A percentile compares a stretch with the other conserved stretches of the same genome.
Evolutionary conservation across 1,140 invertebrate species (phyloP).

Genomic region (Vanessa tameamea): DNA sequence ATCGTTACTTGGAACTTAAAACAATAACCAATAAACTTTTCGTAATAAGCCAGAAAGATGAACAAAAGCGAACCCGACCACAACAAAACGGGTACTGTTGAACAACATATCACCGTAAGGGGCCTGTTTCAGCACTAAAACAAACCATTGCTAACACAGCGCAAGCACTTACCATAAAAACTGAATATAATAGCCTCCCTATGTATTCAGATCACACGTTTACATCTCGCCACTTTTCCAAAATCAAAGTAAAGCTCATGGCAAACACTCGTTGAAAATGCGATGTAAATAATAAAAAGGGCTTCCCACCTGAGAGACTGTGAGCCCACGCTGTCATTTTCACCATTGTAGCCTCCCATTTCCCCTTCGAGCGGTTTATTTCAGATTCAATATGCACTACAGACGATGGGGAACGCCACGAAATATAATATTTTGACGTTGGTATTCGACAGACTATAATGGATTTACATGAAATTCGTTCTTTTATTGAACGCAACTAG

Average conservation of each 20-base stretch:
- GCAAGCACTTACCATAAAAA: slow-evolving; percentile 67
- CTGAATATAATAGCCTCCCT: slow-evolving; percentile 49
- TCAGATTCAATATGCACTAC: slow-evolving; percentile 49
- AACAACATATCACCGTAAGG: slow-evolving; percentile 32
- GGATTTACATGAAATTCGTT: slow-evolving; percentile 11
- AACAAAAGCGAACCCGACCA: slow-evolving; percentile 10
- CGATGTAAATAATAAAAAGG: slow-evolving; percentile 80
- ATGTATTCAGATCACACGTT: slow-evolving; percentile 74
- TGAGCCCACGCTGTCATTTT: slow-evolving; percentile 64
- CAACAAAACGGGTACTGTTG: slow-evolving; percentile 12
- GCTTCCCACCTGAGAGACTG: slow-evolving; percentile 54
- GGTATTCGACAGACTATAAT: slow-evolving; percentile 21
- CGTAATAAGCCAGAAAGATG: slow-evolving; percentile 1
- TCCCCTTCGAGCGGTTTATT: slow-evolving; percentile 67
- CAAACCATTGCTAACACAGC: slow-evolving; percentile 43
- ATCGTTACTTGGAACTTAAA: background rate
- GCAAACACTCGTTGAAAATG: slow-evolving; percentile 80
- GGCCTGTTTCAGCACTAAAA: slow-evolving; percentile 41
- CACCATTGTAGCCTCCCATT: slow-evolving; percentile 59
- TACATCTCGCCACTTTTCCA: slow-evolving; percentile 63
- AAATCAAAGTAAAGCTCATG: slow-evolving; percentile 77
- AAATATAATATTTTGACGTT: slow-evolving; percentile 36
- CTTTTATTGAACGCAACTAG: slow-evolving; percentile 8
- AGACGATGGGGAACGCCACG: slow-evolving; percentile 28
- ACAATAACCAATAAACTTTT: background rate